Evolutionary conservation across 2,113 vertebrate genomes (phyloP).

Genomic region (Phalacrocorax brasilianus): DNA sequence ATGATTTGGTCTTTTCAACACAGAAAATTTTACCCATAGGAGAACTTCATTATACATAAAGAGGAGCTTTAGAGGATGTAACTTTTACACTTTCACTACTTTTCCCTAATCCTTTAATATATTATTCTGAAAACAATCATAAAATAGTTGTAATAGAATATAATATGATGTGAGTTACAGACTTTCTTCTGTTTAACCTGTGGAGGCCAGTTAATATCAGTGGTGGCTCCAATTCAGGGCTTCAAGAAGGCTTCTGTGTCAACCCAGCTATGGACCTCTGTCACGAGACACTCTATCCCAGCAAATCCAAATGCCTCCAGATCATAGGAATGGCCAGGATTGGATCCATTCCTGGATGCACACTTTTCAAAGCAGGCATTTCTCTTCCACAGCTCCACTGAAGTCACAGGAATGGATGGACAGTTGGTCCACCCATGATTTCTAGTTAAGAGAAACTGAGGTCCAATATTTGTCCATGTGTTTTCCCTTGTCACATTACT

Average conservation of each 20-base stretch:
- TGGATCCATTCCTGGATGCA: not conserved
- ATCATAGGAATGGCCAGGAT: not conserved
- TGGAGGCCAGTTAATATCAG: not conserved
- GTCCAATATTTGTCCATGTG: not conserved
- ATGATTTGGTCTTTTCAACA: not conserved
- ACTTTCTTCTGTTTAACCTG: not conserved
- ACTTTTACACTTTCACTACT: not conserved
- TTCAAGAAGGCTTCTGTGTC: not conserved
- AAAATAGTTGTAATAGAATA: not conserved
- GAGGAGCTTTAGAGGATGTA: not conserved
- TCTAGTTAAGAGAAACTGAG: not conserved
- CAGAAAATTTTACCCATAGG: not conserved
- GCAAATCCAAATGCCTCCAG: not conserved
- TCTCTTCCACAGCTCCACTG: not conserved
- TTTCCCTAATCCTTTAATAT: not conserved
- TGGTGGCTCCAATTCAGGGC: not conserved
- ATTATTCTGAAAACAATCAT: not conserved
- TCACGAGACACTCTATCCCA: not conserved
- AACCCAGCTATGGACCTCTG: not conserved
- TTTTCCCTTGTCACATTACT: not conserved
- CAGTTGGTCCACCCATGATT: not conserved
- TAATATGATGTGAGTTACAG: not conserved
- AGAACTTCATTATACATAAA: not conserved
- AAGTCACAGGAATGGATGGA: not conserved
- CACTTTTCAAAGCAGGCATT: not conserved